Base-by-base conservation (phyloP, 2,797 vertebrate genomes). In the Tarsius wallacei region DNA sequence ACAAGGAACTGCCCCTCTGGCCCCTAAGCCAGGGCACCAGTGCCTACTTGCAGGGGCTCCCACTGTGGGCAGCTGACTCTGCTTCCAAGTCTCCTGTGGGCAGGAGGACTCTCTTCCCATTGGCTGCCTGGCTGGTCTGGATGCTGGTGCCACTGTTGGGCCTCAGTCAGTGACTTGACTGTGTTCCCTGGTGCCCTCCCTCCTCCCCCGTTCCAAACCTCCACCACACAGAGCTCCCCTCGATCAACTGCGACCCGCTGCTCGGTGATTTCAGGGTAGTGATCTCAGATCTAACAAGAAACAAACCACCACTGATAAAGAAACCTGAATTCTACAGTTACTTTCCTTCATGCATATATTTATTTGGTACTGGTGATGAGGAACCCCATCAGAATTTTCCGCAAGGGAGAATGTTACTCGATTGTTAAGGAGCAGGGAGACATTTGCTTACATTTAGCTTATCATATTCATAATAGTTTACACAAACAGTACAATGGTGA, bases 331-430 rank as follows among this genome's bases (percentile, higher is more conserved):
- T 53, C 57, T 63, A 51, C 53, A 19, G 33, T 47, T 24, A 71
- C 31, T 66, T 53, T 53, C 70, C 81, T 93, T 68, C 26, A 61
- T 5, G 47, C 1, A 13, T 11, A 36, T 36, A n/a, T 93, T 84
- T 94, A 94, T 90, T 96, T 74, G 82, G 86, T 42, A 57, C 28
- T 26, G 59, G 51, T 1, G 14, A 63, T 59, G 86, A 83, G 68
- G 89, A 3, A 47, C 53, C 33, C 36, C 59, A 6, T 42, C 63
- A 61, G 64, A 68, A 87, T 78, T 31, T 76, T 51, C 73, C 17
- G 36, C 47, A 7, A 13, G 53, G 88, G 82, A 47, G 47, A 64
- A 13, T 26, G 78, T 22, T 26, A 33, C 70, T 36, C 16, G 12
- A 24, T 11, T 42, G 70, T n/a, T 21, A 63, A 31, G 61, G 73